Percentiles rank a stretch among this genome's conserved stretches.
Conservation (phyloP, 2,113 vertebrate species). For the Tragelaphus strepsiceros region DNA sequence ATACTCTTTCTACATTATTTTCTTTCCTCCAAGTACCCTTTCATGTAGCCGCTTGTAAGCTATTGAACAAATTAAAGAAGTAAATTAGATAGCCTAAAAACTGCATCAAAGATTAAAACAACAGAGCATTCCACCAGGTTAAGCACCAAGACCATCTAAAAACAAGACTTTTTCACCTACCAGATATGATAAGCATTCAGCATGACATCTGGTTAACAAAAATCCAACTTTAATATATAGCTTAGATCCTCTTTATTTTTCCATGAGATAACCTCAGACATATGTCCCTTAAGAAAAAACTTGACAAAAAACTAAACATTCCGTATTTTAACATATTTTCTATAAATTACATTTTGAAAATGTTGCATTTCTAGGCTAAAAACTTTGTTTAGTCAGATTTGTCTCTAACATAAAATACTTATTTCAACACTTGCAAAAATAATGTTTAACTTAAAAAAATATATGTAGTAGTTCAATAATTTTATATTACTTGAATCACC, state of each 20-base stretch:
- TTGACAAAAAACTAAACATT: not conserved
- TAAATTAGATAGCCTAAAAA: constrained; percentile 1
- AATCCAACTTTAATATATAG: not conserved
- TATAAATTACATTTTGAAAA: constrained; percentile 13
- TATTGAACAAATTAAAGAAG: constrained; percentile 32
- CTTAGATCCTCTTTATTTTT: not conserved
- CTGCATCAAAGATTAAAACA: constrained; percentile 5
- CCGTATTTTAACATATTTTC: not conserved
- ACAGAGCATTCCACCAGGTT: not conserved
- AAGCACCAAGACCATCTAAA: not conserved
- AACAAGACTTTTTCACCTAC: not conserved
- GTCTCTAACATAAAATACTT: not conserved
- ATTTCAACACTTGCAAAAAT: not conserved
- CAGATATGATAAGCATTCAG: not conserved
- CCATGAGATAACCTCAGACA: not conserved
- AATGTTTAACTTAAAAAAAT: not conserved
- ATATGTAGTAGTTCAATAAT: not conserved
- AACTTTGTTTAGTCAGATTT: not conserved
- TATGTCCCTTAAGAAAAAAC: not conserved
- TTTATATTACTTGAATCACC: not conserved
- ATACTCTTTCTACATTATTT: not conserved
- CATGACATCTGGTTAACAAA: not conserved
- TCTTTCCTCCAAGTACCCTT: constrained; percentile 18
- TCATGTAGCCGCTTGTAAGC: constrained; percentile 14
- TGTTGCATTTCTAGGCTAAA: not conserved